Evolutionary conservation across 2,113 vertebrate species (phyloP).

Genomic region (Miniopterus natalensis): DNA sequence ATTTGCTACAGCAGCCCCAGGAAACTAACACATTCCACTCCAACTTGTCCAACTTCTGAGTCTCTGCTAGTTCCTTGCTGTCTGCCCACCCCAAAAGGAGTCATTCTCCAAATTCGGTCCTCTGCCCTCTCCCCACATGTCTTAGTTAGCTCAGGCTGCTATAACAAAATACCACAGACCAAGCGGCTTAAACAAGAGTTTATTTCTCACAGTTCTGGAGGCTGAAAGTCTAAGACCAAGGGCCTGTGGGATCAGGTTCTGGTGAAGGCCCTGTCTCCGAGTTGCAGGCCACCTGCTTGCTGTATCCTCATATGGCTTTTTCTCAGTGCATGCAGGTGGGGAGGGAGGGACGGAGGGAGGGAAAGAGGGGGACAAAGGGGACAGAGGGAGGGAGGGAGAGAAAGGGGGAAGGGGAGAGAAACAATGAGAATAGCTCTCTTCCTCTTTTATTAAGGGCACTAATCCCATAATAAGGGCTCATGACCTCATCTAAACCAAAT

Average conservation of each 20-base stretch:
- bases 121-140: background rate
- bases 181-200: background rate
- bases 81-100: background rate
- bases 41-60: background rate
- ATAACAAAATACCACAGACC: background rate
- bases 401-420: background rate
- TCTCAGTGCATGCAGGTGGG: background rate
- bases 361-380: too few relatives aligned
- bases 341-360: background rate
- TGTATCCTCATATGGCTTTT: background rate
- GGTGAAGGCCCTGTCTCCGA: background rate
- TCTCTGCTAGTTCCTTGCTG: background rate
- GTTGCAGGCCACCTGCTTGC: background rate
- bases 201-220: background rate
- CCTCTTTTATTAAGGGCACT: background rate
- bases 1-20: background rate
- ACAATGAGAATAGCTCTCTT: background rate
- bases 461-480: background rate
- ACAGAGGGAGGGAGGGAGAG: too few relatives aligned
- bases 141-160: background rate
- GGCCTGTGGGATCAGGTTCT: accelerated
- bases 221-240: background rate
- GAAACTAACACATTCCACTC: background rate
- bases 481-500: background rate
- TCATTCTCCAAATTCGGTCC: background rate